Percentiles rank a stretch among this genome's conserved stretches.
Conservation (phyloP, 2,888 invertebrate species). For the Dendrolimus pini region DNA sequence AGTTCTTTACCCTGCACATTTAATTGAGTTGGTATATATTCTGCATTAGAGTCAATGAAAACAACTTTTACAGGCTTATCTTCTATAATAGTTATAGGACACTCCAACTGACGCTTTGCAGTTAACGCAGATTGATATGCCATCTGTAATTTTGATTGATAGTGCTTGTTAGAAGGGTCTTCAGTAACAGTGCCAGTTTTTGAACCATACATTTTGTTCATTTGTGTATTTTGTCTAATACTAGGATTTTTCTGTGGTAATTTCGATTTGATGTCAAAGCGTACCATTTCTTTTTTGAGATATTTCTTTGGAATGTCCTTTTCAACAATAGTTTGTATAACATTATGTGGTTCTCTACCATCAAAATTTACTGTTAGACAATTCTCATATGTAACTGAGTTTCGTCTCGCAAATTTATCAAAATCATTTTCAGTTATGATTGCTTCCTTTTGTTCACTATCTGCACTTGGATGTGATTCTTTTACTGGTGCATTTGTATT, state of each 20-base stretch:
- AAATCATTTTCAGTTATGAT: slow-evolving; percentile 69
- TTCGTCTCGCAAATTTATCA: slow-evolving; percentile 64
- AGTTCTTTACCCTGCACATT: slow-evolving; percentile 57
- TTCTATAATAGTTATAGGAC: slow-evolving; percentile 59
- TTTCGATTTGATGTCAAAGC: slow-evolving; percentile 39
- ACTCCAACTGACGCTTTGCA: slow-evolving; percentile 51
- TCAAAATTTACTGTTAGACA: slow-evolving; percentile 55
- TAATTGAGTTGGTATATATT: slow-evolving; percentile 39
- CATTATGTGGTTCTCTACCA: slow-evolving; percentile 43
- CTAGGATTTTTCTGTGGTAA: slow-evolving; percentile 34
- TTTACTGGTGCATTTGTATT: slow-evolving; percentile 19
- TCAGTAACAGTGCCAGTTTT: slow-evolving; percentile 24
- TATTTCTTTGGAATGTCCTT: slow-evolving; percentile 41
- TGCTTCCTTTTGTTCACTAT: slow-evolving; percentile 37
- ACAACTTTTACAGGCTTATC: slow-evolving; percentile 68
- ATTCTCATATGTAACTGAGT: slow-evolving; percentile 61
- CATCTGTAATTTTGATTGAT: slow-evolving; percentile 57
- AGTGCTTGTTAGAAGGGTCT: slow-evolving; percentile 43
- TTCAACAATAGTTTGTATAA: slow-evolving; percentile 47
- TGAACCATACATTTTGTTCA: slow-evolving; percentile 27
- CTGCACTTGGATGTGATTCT: slow-evolving; percentile 14
- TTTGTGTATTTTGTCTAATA: slow-evolving; percentile 24
- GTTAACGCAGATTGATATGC: slow-evolving; percentile 61
- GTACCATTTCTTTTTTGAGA: slow-evolving; percentile 37
- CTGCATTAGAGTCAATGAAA: slow-evolving; percentile 47